Evolutionary conservation across 2,113 vertebrate genomes (phyloP).

Genomic region (Arizona elegans): DNA sequence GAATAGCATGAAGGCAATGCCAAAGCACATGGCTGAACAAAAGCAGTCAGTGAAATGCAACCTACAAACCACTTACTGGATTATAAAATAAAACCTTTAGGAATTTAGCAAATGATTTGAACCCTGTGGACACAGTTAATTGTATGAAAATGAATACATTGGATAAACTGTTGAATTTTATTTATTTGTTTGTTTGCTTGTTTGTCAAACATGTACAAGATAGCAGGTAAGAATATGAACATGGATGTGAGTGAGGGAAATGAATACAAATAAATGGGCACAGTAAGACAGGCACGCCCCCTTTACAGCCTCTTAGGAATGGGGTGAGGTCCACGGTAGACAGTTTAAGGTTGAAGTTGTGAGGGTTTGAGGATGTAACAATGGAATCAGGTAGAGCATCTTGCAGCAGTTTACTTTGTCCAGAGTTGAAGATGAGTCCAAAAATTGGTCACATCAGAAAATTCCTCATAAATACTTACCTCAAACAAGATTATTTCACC

Average conservation of each 20-base stretch:
- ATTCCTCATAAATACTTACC: background rate
- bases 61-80: background rate
- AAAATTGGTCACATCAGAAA: background rate
- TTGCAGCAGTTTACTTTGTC: background rate
- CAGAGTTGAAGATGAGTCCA: background rate
- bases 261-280: too few relatives aligned
- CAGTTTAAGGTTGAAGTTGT: too few relatives aligned
- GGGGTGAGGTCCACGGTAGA: too few relatives aligned
- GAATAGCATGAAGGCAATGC: background rate
- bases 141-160: background rate
- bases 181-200: too few relatives aligned
- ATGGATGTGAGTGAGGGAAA: too few relatives aligned
- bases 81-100: background rate
- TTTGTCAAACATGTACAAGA: too few relatives aligned
- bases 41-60: background rate
- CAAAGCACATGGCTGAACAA: background rate
- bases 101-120: background rate
- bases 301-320: too few relatives aligned
- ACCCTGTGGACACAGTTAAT: background rate
- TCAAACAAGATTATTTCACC: background rate
- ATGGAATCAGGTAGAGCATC: too few relatives aligned
- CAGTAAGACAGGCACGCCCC: too few relatives aligned
- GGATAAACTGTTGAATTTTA: background rate
- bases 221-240: too few relatives aligned
- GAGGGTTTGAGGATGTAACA: too few relatives aligned